Percentiles rank a stretch among this genome's conserved stretches.
These are phyloP conservation scores for Zeuzera pyrina DNA, from an alignment of 2,888 invertebrate genomes.

Conservation along the genomic window DNA sequence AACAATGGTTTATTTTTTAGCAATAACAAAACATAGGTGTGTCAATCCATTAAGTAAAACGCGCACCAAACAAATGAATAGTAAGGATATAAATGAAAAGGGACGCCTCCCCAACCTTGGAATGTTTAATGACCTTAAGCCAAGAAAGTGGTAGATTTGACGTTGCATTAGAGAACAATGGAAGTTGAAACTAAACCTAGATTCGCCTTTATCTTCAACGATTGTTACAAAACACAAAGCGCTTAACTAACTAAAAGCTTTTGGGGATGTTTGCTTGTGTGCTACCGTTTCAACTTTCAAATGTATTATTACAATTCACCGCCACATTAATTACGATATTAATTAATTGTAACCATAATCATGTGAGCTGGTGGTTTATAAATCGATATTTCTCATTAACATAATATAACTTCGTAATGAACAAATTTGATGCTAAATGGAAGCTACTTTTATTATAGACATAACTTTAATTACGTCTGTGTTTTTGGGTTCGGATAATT, in stretches of 20 bases:
- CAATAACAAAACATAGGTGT: conserved; percentile 13
- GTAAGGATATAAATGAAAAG: conserved; percentile 36
- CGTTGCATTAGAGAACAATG: conserved; percentile 59
- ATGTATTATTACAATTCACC: too few species aligned
- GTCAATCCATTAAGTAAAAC: conserved; percentile 30
- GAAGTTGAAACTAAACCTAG: conserved; percentile 45
- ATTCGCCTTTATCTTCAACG: conserved; percentile 46
- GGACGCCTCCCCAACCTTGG: conserved; percentile 32
- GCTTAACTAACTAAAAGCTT: conserved; percentile 51
- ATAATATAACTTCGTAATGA: too few species aligned
- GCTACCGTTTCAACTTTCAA: too few species aligned
- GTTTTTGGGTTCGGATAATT: too few species aligned
- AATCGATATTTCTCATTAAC: too few species aligned
- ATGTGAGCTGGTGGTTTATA: too few species aligned
- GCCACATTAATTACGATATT: not conserved
- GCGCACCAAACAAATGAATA: conserved; percentile 24
- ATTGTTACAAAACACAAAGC: conserved; percentile 55
- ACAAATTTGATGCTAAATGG: too few species aligned
- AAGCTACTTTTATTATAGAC: too few species aligned
- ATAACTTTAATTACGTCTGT: too few species aligned
- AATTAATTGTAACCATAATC: conserved; percentile 2
- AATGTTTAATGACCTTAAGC: conserved; percentile 48
- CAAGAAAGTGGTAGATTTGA: conserved; percentile 40
- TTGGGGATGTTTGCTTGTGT: conserved; percentile 7
- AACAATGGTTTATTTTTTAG: conserved; percentile 10